These are phyloP conservation scores for Euschistus heros DNA, from an alignment of 1,140 invertebrate genomes.

Conservation along the genomic window DNA sequence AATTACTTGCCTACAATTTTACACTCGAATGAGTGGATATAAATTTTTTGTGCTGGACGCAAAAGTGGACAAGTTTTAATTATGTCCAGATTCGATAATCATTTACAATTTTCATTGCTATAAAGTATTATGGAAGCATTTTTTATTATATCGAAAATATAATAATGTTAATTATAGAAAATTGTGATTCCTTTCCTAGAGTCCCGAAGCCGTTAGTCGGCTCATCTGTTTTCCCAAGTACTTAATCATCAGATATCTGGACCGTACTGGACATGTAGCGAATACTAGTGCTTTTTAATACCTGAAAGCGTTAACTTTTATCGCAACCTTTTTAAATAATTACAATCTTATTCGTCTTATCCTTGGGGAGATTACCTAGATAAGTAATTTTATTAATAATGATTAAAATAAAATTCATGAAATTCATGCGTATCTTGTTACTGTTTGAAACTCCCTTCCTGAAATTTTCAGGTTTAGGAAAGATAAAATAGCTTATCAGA, in stretches of 20 bases:
- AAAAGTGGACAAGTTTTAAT: conserved; percentile 10
- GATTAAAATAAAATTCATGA: conserved; percentile 5
- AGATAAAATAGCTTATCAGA: background rate
- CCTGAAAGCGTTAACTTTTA: conserved; percentile 1
- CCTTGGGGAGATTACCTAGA: conserved; percentile 6
- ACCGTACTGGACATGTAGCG: background rate
- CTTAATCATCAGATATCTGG: background rate
- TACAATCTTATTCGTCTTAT: conserved; percentile 5
- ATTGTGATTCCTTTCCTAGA: conserved; percentile 8
- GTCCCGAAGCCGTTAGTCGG: background rate
- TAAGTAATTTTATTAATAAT: conserved; percentile 4
- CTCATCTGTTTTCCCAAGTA: background rate
- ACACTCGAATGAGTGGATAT: background rate
- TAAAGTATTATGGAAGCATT: conserved; percentile 13
- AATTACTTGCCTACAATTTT: conserved; percentile 1
- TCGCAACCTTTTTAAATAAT: conserved; percentile 5
- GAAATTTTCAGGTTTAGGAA: background rate
- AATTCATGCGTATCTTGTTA: conserved; percentile 7
- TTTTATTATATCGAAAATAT: conserved; percentile 15
- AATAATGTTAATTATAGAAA: conserved; percentile 13
- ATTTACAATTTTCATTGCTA: conserved; percentile 5
- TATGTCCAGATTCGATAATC: conserved; percentile 13
- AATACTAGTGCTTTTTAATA: conserved; percentile 14
- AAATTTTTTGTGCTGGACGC: conserved; percentile 8
- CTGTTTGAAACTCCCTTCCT: background rate